These are phyloP conservation scores for Pyrocoelia pectoralis DNA, from an alignment of 2,888 invertebrate genomes.

Conservation along the genomic window DNA sequence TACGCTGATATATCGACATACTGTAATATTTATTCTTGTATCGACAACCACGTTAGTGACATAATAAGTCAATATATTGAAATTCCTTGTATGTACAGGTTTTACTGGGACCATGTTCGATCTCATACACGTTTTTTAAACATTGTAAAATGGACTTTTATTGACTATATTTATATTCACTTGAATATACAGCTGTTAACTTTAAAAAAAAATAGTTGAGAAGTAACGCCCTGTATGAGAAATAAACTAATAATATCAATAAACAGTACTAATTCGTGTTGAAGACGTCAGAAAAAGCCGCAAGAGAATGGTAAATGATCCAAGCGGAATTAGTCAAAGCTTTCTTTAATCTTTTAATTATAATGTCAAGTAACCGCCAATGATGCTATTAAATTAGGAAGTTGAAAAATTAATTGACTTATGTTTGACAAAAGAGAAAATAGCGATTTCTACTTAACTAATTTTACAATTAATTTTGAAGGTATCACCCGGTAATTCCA, in stretches of 20 bases:
- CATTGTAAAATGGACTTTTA: too few relatives aligned
- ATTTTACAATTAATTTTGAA: constrained; percentile 5
- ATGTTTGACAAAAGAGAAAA: constrained; percentile 1
- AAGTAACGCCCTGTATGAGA: too few relatives aligned
- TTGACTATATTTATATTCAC: too few relatives aligned
- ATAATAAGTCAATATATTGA: too few relatives aligned
- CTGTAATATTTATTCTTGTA: too few relatives aligned
- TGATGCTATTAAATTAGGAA: constrained; percentile 58
- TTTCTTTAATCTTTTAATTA: constrained; percentile 57
- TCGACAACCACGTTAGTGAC: too few relatives aligned
- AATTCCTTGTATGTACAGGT: too few relatives aligned
- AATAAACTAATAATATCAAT: neutral
- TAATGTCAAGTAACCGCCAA: constrained; percentile 55
- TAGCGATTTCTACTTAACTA: neutral
- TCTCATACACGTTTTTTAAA: too few relatives aligned
- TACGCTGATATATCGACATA: too few relatives aligned
- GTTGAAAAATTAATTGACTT: constrained; percentile 41
- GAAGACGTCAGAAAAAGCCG: neutral
- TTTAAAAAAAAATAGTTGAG: too few relatives aligned
- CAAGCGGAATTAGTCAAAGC: constrained; percentile 57
- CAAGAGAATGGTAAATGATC: constrained; percentile 32
- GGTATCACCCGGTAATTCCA: constrained; percentile 18
- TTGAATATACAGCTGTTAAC: too few relatives aligned
- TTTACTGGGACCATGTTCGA: too few relatives aligned
- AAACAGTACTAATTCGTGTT: constrained; percentile 2